Evolutionary conservation across 92 coral and sea anemone species (phyloP).

Genomic region (Actinernus sp.): DNA sequence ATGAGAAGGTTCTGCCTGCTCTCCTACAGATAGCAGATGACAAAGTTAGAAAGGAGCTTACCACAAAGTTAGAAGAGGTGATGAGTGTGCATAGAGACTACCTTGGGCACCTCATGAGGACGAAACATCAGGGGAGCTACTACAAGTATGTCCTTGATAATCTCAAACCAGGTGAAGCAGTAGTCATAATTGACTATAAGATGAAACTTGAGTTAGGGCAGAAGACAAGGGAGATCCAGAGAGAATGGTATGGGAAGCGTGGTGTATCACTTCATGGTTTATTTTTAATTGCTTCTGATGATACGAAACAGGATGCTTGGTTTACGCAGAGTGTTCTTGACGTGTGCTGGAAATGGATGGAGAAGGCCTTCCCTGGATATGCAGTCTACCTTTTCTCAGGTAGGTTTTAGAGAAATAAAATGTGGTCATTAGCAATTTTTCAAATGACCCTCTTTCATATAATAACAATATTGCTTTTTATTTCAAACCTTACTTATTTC

Average conservation of each 20-base stretch:
- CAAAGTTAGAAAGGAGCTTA: no score
- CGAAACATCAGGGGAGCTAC: conserved; percentile 31
- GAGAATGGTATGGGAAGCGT: conserved; percentile 67
- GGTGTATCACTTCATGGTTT: conserved; percentile 56
- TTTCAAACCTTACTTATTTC: no score
- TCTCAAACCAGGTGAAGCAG: conserved; percentile 33
- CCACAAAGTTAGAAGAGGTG: conserved; percentile 23
- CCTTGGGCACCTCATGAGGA: conserved; percentile 29
- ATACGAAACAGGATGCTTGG: conserved; percentile 46
- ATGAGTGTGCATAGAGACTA: conserved; percentile 28
- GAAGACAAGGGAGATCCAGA: conserved; percentile 40
- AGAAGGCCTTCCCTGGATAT: conserved; percentile 7
- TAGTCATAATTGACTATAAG: conserved; percentile 38
- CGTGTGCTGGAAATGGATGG: conserved; percentile 31
- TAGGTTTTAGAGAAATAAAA: no score
- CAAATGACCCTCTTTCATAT: no score
- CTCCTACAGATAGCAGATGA: no score
- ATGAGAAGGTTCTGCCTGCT: no score
- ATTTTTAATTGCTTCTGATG: conserved; percentile 21
- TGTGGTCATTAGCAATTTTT: no score
- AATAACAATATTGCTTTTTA: no score
- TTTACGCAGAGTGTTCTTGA: no score
- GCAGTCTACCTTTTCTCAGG: conserved; percentile 17
- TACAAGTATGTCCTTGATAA: conserved; percentile 31
- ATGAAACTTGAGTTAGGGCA: conserved; percentile 52